These are phyloP conservation scores for Hepsetus odoe DNA, from an alignment of 2,113 vertebrate species.

Conservation along the genomic window DNA sequence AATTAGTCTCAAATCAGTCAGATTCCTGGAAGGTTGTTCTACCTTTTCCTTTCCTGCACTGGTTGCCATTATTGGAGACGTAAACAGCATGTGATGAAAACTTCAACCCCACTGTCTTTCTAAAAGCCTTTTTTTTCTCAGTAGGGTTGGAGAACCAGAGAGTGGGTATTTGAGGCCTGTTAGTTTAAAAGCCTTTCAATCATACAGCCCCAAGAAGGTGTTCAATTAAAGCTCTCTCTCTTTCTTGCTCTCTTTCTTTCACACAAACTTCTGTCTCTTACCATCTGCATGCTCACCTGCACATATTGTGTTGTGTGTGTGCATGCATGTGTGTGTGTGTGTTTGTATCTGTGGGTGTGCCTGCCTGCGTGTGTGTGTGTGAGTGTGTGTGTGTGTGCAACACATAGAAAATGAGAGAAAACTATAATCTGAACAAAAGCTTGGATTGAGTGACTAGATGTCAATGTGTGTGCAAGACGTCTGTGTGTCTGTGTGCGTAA, in stretches of 20 bases:
- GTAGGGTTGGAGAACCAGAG: slow-evolving; percentile 10
- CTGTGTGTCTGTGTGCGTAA: slow-evolving; percentile 9
- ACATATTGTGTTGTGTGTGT: neutral
- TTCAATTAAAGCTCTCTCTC: slow-evolving; percentile 33
- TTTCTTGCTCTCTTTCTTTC: neutral
- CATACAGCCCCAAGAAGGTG: slow-evolving; percentile 28
- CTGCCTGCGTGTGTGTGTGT: neutral
- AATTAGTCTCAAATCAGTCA: slow-evolving; percentile 19
- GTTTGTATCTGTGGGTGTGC: neutral
- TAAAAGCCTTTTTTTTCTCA: slow-evolving; percentile 13
- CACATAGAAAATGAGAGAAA: neutral
- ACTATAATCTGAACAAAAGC: slow-evolving; percentile 16
- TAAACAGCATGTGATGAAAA: neutral
- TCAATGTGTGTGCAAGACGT: neutral
- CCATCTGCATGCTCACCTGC: slow-evolving; percentile 4
- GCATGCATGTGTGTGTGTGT: neutral
- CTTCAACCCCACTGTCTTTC: neutral
- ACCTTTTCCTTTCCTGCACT: neutral
- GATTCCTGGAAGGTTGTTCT: slow-evolving; percentile 13
- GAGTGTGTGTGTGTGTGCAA: neutral
- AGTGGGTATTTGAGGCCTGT: slow-evolving; percentile 22
- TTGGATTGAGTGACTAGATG: neutral
- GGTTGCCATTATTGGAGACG: slow-evolving; percentile 17
- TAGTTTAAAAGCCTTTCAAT: slow-evolving; percentile 38
- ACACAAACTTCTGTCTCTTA: neutral